phyloP scores from a whole-genome alignment of 2,888 invertebrate species.

The Temnothorax rugatulus region DNA sequence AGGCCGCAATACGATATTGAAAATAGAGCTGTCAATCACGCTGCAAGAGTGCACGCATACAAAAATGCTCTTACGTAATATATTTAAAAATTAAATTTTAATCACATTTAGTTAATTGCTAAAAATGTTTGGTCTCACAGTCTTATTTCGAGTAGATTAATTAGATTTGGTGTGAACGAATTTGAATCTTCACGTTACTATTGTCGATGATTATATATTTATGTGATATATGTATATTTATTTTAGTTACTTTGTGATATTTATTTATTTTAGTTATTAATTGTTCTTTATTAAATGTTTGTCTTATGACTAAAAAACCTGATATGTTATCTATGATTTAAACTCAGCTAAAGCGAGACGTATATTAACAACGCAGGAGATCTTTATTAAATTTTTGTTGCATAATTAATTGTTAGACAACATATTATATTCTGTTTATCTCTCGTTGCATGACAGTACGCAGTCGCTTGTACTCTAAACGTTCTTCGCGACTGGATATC shows the following conservation, averaged over 20 bases:
- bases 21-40: constrained; percentile 3
- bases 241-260: neutral
- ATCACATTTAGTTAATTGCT: neutral
- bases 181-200: neutral
- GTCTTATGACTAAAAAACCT: neutral
- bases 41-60: neutral
- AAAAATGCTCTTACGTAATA: neutral
- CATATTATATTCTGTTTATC: neutral
- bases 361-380: neutral
- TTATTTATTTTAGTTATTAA: neutral
- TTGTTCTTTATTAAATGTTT: neutral
- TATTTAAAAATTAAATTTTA: neutral
- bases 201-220: neutral
- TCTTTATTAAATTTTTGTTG: neutral
- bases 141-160: neutral
- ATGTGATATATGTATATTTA: neutral
- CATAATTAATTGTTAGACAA: constrained; percentile 17
- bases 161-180: too few species aligned
- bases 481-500: constrained; percentile 1
- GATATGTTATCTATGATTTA: neutral
- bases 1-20: neutral
- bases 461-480: neutral
- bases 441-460: neutral
- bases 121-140: neutral
- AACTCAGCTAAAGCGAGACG: neutral